phyloP scores from a whole-genome alignment of 2,797 vertebrate species.

The Aselliscus stoliczkanus region DNA sequence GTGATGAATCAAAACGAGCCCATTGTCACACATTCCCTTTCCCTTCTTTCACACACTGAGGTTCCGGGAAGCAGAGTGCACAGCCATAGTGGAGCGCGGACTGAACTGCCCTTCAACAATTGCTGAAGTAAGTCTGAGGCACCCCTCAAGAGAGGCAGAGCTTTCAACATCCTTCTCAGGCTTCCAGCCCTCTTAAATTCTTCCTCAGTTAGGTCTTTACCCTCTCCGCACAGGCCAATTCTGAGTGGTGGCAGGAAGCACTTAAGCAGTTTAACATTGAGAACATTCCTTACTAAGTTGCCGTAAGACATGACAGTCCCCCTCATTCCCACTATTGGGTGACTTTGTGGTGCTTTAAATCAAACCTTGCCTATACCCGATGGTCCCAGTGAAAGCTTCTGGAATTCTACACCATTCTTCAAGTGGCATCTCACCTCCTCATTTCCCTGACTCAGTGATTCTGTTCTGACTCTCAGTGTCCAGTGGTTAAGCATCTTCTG shows the following conservation, averaged over 20 bases:
- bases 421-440: not conserved
- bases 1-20: not conserved
- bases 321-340: accelerated
- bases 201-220: not conserved
- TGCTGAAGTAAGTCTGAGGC: not conserved
- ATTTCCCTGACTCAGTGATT: not conserved
- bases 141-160: not conserved
- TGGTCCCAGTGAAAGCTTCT: not conserved
- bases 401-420: not conserved
- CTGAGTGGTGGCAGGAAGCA: not conserved
- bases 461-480: not conserved
- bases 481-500: not conserved
- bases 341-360: not conserved
- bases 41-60: not conserved
- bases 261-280: not conserved
- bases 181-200: too few relatives aligned
- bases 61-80: not conserved
- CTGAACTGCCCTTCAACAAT: not conserved
- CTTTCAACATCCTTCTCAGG: not conserved
- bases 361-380: not conserved
- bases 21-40: not conserved
- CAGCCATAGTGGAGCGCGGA: accelerated
- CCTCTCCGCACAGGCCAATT: not conserved
- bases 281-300: not conserved
- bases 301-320: not conserved